Evolutionary conservation across 2,888 invertebrate species (phyloP).

Genomic region (Tiphia femorata): DNA sequence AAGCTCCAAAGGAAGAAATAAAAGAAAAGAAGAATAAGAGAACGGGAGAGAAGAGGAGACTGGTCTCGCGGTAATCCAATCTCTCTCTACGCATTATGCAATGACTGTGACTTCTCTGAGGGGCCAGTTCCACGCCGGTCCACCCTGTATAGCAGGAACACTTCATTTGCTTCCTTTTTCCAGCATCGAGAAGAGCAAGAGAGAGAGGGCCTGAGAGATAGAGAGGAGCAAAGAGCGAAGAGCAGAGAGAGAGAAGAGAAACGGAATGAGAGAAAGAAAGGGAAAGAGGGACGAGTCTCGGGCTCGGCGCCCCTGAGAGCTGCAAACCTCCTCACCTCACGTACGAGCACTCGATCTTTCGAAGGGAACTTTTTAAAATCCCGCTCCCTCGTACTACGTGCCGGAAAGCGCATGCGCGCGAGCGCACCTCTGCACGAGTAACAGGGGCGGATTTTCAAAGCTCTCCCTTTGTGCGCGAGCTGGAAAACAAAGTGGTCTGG

Average conservation of each 20-base stretch:
- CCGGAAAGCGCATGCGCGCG: too few relatives aligned
- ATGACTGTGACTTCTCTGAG: neutral
- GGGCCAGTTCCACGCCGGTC: conserved; percentile 13
- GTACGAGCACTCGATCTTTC: conserved; percentile 24
- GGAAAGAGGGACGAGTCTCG: conserved; percentile 2
- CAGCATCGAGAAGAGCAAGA: conserved; percentile 6
- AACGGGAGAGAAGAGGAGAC: too few relatives aligned
- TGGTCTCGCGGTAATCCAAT: neutral
- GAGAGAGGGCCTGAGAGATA: conserved; percentile 6
- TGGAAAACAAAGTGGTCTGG: conserved; percentile 16
- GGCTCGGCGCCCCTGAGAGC: neutral
- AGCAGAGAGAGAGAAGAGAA: conserved; percentile 8
- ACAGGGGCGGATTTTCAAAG: conserved; percentile 25
- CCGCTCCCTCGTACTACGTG: too few relatives aligned
- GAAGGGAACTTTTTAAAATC: conserved; percentile 17
- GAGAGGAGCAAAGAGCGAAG: neutral
- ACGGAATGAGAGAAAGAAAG: conserved; percentile 3
- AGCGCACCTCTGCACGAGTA: neutral
- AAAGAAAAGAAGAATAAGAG: too few relatives aligned
- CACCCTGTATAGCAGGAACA: conserved; percentile 13
- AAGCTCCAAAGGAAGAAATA: too few relatives aligned
- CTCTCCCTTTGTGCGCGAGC: conserved; percentile 11
- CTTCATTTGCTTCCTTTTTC: conserved; percentile 18
- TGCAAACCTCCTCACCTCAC: conserved; percentile 18
- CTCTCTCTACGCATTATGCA: neutral